A percentile compares a stretch with the other conserved stretches of the same genome.
phyloP scores from a whole-genome alignment of 2,113 vertebrate species.

The Deroptyus accipitrinus region DNA sequence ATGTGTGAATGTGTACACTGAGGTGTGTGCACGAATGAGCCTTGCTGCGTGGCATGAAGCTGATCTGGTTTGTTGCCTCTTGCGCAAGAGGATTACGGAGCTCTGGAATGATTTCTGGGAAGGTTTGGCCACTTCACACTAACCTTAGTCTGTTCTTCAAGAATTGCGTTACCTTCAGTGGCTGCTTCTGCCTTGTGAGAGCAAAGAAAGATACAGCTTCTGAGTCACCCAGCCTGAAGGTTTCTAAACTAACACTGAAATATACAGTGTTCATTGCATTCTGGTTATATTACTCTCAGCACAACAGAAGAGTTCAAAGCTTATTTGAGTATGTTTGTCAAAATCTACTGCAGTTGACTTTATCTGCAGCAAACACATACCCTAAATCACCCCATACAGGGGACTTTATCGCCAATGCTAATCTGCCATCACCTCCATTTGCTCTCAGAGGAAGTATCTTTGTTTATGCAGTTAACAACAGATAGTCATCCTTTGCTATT shows the following conservation, averaged over 20 bases:
- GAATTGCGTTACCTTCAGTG: background rate
- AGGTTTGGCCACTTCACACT: background rate
- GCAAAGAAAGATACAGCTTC: background rate
- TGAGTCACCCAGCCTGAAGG: background rate
- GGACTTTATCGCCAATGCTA: background rate
- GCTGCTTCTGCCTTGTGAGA: background rate
- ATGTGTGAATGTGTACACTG: background rate
- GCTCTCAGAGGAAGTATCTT: background rate
- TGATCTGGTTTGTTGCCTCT: slow-evolving; percentile 22
- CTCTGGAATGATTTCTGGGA: background rate
- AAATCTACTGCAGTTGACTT: background rate
- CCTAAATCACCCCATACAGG: background rate
- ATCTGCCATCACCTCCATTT: background rate
- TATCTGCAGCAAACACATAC: background rate
- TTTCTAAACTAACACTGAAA: background rate
- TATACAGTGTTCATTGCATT: background rate
- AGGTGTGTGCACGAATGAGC: background rate
- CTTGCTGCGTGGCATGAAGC: slow-evolving; percentile 24
- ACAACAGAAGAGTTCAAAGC: background rate
- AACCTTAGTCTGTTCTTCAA: background rate
- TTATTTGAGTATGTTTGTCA: background rate
- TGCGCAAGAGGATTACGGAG: background rate
- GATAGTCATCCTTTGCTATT: background rate
- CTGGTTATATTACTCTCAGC: background rate
- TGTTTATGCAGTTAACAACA: background rate